Evolutionary conservation across 2,797 vertebrate species (phyloP), one percentile per base, ranked within the genome.

Genomic region (Muraenolepis orangiensis): DNA sequence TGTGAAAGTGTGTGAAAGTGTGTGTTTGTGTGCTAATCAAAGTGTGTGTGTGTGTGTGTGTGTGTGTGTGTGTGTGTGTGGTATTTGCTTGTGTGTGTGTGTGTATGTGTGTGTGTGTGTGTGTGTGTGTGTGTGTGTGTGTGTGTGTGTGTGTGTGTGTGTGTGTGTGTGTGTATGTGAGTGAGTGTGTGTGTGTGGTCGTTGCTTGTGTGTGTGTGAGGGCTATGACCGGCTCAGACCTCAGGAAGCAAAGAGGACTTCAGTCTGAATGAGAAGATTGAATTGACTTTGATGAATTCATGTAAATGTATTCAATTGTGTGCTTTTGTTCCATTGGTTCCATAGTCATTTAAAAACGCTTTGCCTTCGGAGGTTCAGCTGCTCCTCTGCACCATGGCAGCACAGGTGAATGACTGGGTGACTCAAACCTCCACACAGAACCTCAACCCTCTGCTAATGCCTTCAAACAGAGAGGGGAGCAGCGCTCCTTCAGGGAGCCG

Each of bases 231-330:
- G n/a, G n/a, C 31, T 71, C 34, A 72, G 79, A 82, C 70, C 78
- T 69, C n/a, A 51, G 29, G 38, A 34, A 73, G 42, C 40, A 74
- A 78, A 80, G 32, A 80, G 42, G 66, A 28, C 18, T 23, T 66
- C 69, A 20, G 76, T 6, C 29, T 72, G 20, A 31, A 76, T 71
- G 46, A 72, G 26, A 31, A 3, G 16, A 71, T 82, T 73, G 14
- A 71, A 69, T 28, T 69, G n/a, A n/a, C 71, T 73, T 26, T 28
- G 68, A 74, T 32, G 46, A 79, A 42, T 42, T 14, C 40, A 14
- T 42, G 40, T 23, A 70, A 36, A 38, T n/a, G 13, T 29, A 68
- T 29, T 71, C 29, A n/a, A 12, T 26, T 29, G 12, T 66, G 26
- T 26, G 23, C 13, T 23, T 6, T 66, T 66, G 64, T 66, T 66